These are phyloP conservation scores for Otocyon megalotis DNA, from an alignment of 2,113 vertebrate species.

Conservation along the genomic window DNA sequence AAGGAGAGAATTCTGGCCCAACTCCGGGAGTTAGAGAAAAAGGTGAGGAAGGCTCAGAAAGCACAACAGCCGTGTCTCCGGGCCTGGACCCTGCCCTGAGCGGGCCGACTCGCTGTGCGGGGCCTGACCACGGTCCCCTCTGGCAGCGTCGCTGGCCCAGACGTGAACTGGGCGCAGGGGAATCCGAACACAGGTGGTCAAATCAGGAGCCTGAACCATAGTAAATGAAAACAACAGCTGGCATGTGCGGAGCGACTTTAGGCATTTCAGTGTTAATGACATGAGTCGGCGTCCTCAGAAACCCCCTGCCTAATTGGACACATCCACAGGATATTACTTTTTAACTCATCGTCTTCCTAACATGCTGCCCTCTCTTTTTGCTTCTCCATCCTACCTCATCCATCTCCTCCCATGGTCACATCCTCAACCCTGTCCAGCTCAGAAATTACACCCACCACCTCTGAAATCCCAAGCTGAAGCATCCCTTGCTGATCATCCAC, in stretches of 20 bases:
- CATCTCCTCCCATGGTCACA: background rate
- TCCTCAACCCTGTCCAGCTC: background rate
- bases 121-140: background rate
- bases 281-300: background rate
- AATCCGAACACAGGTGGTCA: accelerated
- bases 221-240: background rate
- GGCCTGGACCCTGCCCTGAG: background rate
- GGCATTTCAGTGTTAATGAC: background rate
- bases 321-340: background rate
- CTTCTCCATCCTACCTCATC: background rate
- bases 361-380: background rate
- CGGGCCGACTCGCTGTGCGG: background rate
- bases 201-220: background rate
- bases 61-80: background rate
- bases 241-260: background rate
- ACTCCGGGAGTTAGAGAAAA: constrained; percentile 89
- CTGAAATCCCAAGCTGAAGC: background rate
- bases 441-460: background rate
- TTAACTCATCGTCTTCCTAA: background rate
- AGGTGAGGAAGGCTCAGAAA: constrained; percentile 81
- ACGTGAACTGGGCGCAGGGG: background rate
- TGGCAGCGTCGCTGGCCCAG: background rate
- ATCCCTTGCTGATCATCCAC: background rate
- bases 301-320: background rate
- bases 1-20: constrained; percentile 89